A percentile compares a stretch with the other conserved stretches of the same genome.
Evolutionary conservation across 2,113 vertebrate genomes (phyloP).

Genomic region (Corythoichthys intestinalis): DNA sequence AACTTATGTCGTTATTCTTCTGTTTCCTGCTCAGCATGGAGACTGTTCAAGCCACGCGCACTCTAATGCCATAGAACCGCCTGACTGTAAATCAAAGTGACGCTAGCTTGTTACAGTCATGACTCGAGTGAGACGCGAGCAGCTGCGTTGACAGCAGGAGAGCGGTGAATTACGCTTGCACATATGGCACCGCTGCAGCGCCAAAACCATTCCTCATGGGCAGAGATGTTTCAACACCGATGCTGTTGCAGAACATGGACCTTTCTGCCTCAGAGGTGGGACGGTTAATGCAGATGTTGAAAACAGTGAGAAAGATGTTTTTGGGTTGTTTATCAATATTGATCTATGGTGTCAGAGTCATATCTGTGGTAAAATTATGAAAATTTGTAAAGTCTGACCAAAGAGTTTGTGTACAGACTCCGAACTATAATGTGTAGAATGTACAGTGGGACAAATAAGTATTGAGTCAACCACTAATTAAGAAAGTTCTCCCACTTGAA

Average conservation of each 20-base stretch:
- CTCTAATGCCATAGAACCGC: conserved; percentile 22
- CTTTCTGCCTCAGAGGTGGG: background rate
- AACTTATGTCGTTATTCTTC: background rate
- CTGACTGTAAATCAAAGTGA: conserved; percentile 21
- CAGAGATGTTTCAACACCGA: conserved; percentile 44
- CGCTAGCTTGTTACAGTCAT: conserved; percentile 18
- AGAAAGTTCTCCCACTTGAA: too few species aligned
- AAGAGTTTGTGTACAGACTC: too few species aligned
- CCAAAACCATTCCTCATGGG: conserved; percentile 42
- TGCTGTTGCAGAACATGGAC: conserved; percentile 10
- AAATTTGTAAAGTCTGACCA: too few species aligned
- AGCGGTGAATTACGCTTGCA: conserved; percentile 35
- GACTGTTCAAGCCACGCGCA: conserved; percentile 24
- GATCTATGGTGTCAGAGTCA: too few species aligned
- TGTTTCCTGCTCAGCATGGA: conserved; percentile 2
- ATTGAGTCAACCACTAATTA: too few species aligned
- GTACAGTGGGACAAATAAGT: too few species aligned
- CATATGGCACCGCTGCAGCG: conserved; percentile 52
- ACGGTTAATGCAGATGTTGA: too few species aligned
- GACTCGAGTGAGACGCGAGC: conserved; percentile 28
- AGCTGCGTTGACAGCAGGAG: conserved; percentile 51
- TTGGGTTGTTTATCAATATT: too few species aligned
- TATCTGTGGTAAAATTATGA: too few species aligned
- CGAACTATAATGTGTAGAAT: too few species aligned
- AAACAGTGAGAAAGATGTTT: too few species aligned